These are phyloP conservation scores for Champsocephalus esox DNA, from an alignment of 2,797 vertebrate species.

Conservation along the genomic window DNA sequence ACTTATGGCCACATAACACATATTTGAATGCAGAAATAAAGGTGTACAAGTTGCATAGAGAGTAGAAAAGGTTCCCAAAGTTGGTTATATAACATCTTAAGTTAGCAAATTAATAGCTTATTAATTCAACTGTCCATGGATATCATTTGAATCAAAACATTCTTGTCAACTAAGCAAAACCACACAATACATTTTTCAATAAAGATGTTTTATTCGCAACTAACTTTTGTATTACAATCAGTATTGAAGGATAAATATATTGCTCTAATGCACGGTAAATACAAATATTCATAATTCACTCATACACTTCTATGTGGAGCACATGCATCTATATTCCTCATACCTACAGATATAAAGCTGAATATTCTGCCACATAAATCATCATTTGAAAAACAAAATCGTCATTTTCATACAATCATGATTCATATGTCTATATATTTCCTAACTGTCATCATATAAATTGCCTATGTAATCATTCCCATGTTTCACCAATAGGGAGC, in stretches of 20 bases:
- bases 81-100: too few relatives aligned
- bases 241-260: conserved; percentile 32
- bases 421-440: neutral
- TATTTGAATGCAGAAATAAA: too few relatives aligned
- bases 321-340: neutral
- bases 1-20: too few relatives aligned
- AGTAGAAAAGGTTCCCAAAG: too few relatives aligned
- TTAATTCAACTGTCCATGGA: too few relatives aligned
- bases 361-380: conserved; percentile 11
- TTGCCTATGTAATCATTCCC: neutral
- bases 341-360: neutral
- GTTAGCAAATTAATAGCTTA: too few relatives aligned
- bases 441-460: neutral
- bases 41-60: too few relatives aligned
- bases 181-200: neutral
- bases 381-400: conserved; percentile 14
- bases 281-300: neutral
- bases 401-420: neutral
- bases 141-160: neutral
- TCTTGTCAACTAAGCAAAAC: neutral
- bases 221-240: neutral
- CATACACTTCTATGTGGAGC: neutral
- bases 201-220: conserved; percentile 16
- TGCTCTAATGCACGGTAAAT: conserved; percentile 25
- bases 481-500: neutral